Base-by-base conservation (phyloP, 2,797 vertebrate species). In the Catostomus latipinnis region DNA sequence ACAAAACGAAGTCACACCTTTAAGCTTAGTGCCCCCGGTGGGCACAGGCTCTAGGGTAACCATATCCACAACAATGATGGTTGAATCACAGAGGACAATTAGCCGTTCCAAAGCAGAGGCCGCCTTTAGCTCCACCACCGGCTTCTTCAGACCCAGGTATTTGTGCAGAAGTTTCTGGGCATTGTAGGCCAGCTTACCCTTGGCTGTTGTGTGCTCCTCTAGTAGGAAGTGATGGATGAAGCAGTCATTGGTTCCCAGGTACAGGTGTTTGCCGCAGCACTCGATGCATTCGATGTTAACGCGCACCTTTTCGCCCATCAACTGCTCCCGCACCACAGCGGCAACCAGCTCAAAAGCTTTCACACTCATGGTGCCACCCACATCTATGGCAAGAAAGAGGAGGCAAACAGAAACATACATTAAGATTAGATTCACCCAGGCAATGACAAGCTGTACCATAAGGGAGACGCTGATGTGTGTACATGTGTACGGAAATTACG, bases 301-400 rank as follows among this genome's bases (percentile, higher is more conserved):
- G 61, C 92, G 93, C 83, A 93, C 94, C 89, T 94, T 96, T 87
- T 98, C 96, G 0, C 95, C 95, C 93, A 96, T 95, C 84, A 99
- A 94, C 93, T 95, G 94, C 84, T 97, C 96, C 89, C 93, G 93
- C 88, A 96, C 96, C 81, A 98, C 95, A 8, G 96, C 97, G 22
- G 96, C 95, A 89, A 99, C 95, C 46, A 99, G 93, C 88, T 95
- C 95, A 90, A 99, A 99, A 76, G 98, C 98, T 92, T 98, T 98
- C 89, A 98, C 95, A 50, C 95, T 99, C 98, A 99, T 99, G 89
- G 92, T 94, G 91, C 85, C 90, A 92, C 91, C 94, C 94, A 93
- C 81, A 84, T 69, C 83, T 82, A 43, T 78, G 83, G 11, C 43
- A 58, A 54, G 68, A 81, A 6, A 80, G 16, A 50, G 13, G 52